A percentile compares a stretch with the other conserved stretches of the same genome.
These are phyloP conservation scores for Hydractinia echinata DNA, from an alignment of 30 jellyfish, hydroid and myxozoan genomes.

Conservation along the genomic window DNA sequence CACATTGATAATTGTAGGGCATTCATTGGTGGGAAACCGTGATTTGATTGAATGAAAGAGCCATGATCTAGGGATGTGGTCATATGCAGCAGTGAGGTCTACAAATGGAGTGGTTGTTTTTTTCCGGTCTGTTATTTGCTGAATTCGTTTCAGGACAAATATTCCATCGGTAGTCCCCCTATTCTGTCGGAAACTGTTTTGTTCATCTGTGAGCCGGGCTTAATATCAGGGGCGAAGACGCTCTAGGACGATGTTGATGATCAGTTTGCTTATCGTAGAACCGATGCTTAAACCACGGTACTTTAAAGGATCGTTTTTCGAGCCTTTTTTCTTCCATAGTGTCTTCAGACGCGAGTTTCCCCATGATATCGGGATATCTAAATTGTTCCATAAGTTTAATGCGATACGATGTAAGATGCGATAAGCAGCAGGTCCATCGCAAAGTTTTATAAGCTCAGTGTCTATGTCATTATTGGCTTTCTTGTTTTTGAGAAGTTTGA, in stretches of 20 bases:
- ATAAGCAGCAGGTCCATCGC: background rate
- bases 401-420: background rate
- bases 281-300: slow-evolving; percentile 12
- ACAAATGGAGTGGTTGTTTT: no score
- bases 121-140: no score
- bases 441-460: slow-evolving; percentile 3
- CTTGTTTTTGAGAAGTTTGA: no score
- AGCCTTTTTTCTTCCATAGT: slow-evolving; percentile 1
- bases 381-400: slow-evolving; percentile 2
- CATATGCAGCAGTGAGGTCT: no score
- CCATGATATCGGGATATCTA: background rate
- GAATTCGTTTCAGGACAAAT: no score
- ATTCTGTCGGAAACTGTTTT: slow-evolving; percentile 11
- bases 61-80: no score
- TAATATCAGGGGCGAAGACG: slow-evolving; percentile 10
- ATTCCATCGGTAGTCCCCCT: no score
- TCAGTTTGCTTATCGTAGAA: slow-evolving; percentile 2
- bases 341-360: slow-evolving; percentile 18
- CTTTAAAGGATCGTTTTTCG: slow-evolving; percentile 6
- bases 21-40: no score
- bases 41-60: no score
- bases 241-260: background rate
- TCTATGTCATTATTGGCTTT: slow-evolving; percentile 6
- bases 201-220: slow-evolving; percentile 11
- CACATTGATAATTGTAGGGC: background rate